Base-by-base conservation (phyloP, 2,888 invertebrate genomes). In the Chymomyza caudatula region DNA sequence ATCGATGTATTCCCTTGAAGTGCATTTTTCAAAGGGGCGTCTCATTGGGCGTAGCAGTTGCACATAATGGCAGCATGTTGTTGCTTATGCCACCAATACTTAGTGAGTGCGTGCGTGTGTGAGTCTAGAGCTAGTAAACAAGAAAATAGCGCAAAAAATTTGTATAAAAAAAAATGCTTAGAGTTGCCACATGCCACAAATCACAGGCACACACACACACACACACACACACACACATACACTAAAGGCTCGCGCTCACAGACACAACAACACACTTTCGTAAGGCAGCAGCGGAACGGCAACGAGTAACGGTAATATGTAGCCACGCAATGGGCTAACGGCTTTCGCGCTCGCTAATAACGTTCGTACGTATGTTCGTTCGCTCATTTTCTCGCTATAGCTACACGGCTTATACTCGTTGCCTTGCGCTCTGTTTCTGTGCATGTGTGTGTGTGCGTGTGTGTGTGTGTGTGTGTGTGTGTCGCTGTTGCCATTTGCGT, bases 281-380 rank as follows among this genome's bases (percentile, higher is more conserved):
- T 37, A 37, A 15, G 58, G 22, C 63, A 61, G 53, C 66, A n/a
- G n/a, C n/a, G n/a, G n/a, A n/a, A n/a, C n/a, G n/a, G 37, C 49
- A 67, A 29, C 73, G 74, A 75, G 74, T 75, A 71, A 72, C 69
- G 63, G 65, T n/a, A 71, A 8, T 19, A 47, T 23, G 6, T 20
- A 37, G 47, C 65, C 56, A 66, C 29, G 29, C 29, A 37, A n/a
- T n/a, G n/a, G n/a, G 42, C 47, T 56, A 44, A 65, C 37, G 53
- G 15, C 43, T 64, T 60, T 73, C 49, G 73, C 65, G 73, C 53
- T 71, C 59, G 55, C 53, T 60, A 55, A 55, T 65, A 11, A 37
- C 29, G 11, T 49, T 58, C 25, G 22, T 47, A 23, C 25, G 19
- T 47, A 23, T 22, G 19, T n/a, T 58, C 49, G 8, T 22, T 55